These are phyloP conservation scores for Cavia porcellus DNA, from an alignment of 2,113 vertebrate genomes.

Conservation along the genomic window DNA sequence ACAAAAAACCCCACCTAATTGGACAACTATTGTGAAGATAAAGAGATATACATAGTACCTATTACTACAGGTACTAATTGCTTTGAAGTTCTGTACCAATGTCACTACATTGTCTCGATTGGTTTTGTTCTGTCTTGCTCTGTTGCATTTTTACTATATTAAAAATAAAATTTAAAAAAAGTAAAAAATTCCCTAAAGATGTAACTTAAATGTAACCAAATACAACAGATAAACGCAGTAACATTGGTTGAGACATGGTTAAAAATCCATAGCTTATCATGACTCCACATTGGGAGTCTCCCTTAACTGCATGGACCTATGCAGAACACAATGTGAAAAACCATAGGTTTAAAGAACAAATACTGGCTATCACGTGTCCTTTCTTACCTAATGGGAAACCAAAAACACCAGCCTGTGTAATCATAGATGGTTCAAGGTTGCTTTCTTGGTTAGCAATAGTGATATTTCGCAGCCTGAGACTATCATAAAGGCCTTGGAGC, in stretches of 20 bases:
- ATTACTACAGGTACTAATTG: too few relatives aligned
- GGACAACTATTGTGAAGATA: too few relatives aligned
- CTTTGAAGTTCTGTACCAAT: too few relatives aligned
- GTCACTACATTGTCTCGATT: too few relatives aligned
- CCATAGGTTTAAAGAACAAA: conserved; percentile 34
- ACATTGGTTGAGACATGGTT: background rate
- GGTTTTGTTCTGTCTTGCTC: too few relatives aligned
- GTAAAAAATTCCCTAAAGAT: background rate
- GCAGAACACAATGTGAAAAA: conserved; percentile 36
- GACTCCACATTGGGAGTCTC: background rate
- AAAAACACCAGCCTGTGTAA: conserved; percentile 82
- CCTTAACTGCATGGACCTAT: background rate
- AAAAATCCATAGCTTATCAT: background rate
- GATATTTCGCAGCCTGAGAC: conserved; percentile 92
- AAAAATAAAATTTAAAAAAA: too few relatives aligned
- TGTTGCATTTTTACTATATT: too few relatives aligned
- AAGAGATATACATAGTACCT: too few relatives aligned
- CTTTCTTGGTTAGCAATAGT: conserved; percentile 86
- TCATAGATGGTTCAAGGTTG: conserved; percentile 76
- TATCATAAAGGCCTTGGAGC: conserved; percentile 94
- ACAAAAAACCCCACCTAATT: too few relatives aligned
- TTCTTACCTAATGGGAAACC: conserved; percentile 84
- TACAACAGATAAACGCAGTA: conserved; percentile 35
- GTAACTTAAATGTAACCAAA: conserved; percentile 54
- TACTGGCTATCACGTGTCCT: background rate